Base-by-base conservation (phyloP, 2,888 invertebrate genomes). In the Ernsta delagoae region DNA sequence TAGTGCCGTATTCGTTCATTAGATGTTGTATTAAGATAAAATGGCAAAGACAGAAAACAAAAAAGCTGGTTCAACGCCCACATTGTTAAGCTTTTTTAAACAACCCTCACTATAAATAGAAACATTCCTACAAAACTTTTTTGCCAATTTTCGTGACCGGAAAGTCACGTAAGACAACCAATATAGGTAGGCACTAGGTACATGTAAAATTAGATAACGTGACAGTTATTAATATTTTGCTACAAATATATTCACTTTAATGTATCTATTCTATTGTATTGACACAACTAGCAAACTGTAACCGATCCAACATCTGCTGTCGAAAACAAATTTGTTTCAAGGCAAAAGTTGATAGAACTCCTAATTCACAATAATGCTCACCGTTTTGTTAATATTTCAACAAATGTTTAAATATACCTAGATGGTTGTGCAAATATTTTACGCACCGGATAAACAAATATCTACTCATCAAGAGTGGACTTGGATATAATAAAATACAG, bases 41-140 rank as follows among this genome's bases (percentile, higher is more conserved):
- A 45, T 9, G 4, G 9, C 7, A 31, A 31, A 31, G 54, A 9
- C 9, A 54, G 9, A 54, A 31, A 31, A 31, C 3, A 54, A 54
- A 31, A 31, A 54, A 31, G 11, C 6, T 12, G 54, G 54, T 31
- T 54, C 11, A 54, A 54, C 8, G 9, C 24, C 16, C 48, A 16
- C 6, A 12, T 48, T 48, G 12, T 12, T 48, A 4, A 48, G 48
- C 7, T 45, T 1, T 54, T 54, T 54, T 54, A 24, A 53, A 11
- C 31, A 31, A 54, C 54, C 54, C 12, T 54, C 31, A 54, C 5
- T 54, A 54, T 8, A 54, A 54, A 54, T 54, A 54, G 31, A 31
- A 54, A 24, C 4, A 54, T 24, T 1, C 24, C 1, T 31, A 24
- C 12, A 54, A 54, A 31, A 11, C 24, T 9, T 54, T 53, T 54